These are phyloP conservation scores for Argyrosomus japonicus DNA, from an alignment of 2,113 vertebrate species.

Conservation along the genomic window DNA sequence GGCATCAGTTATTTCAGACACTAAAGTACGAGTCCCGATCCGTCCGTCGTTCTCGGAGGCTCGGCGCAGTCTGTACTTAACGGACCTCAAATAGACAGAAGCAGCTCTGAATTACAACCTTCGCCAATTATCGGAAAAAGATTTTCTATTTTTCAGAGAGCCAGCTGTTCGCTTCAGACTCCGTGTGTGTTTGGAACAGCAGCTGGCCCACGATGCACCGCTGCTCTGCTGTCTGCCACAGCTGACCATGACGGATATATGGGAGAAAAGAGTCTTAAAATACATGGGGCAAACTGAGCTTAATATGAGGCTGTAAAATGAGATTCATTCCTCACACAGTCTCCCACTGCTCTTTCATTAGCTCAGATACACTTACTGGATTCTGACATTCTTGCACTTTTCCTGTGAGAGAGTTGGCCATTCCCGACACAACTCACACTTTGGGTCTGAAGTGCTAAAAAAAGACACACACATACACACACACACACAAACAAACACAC, in stretches of 20 bases:
- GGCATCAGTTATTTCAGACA: constrained; percentile 48
- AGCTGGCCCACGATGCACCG: constrained; percentile 40
- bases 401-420: neutral
- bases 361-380: constrained; percentile 23
- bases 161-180: constrained; percentile 56
- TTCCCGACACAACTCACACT: constrained; percentile 20
- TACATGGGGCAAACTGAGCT: constrained; percentile 56
- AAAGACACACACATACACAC: neutral
- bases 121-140: constrained; percentile 71
- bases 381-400: neutral
- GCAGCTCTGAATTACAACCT: constrained; percentile 75
- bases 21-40: constrained; percentile 34
- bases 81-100: constrained; percentile 69
- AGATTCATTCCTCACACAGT: constrained; percentile 36
- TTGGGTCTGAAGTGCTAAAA: neutral
- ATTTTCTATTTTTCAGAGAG: constrained; percentile 64
- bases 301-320: constrained; percentile 60
- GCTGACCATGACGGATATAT: constrained; percentile 54
- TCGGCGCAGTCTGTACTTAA: constrained; percentile 71
- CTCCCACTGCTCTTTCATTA: constrained; percentile 70
- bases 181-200: constrained; percentile 39
- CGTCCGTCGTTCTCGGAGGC: constrained; percentile 28
- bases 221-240: constrained; percentile 39
- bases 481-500: neutral
- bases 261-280: constrained; percentile 63